Base-by-base conservation (phyloP, 2,888 invertebrate species). In the Caenorhabditis afra region DNA sequence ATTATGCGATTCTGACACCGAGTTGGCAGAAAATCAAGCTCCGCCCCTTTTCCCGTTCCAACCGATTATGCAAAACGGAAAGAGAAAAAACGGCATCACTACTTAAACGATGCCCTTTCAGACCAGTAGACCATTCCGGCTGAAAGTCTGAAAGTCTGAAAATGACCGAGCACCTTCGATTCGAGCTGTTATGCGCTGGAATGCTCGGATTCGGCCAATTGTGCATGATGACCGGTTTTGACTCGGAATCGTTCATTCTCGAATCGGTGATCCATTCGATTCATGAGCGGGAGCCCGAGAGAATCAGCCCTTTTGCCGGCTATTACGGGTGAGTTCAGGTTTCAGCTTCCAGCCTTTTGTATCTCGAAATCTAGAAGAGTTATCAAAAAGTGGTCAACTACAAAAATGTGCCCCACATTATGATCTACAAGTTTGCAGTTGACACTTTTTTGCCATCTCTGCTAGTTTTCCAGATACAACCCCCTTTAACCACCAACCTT, bases 301-400 rank as follows among this genome's bases (percentile, higher is more conserved):
- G 44, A 2, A 83, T 85, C 22, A 73, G 68, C 37, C 59, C 73
- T 4, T 78, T 77, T 64, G 84, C 85, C 11, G 85, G 85, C 20
- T 85, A 85, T 73, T 83, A 84, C 66, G 85, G 85, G 85, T 85
- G 35, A 66, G 62, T 37, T n/a, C n/a, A n/a, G n/a, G n/a, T n/a
- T n/a, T n/a, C n/a, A n/a, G n/a, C n/a, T n/a, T n/a, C n/a, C n/a
- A n/a, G n/a, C n/a, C n/a, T n/a, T n/a, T 12, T 39, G 12, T 39
- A n/a, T n/a, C n/a, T n/a, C n/a, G n/a, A n/a, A n/a, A n/a, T n/a
- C n/a, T n/a, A n/a, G n/a, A n/a, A n/a, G n/a, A n/a, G n/a, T n/a
- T n/a, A n/a, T n/a, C n/a, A n/a, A n/a, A n/a, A n/a, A n/a, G n/a
- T n/a, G n/a, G n/a, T n/a, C n/a, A n/a, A n/a, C n/a, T n/a, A n/a